Conservation (phyloP, 2,888 invertebrate genomes). For the Deilephila elpenor region DNA sequence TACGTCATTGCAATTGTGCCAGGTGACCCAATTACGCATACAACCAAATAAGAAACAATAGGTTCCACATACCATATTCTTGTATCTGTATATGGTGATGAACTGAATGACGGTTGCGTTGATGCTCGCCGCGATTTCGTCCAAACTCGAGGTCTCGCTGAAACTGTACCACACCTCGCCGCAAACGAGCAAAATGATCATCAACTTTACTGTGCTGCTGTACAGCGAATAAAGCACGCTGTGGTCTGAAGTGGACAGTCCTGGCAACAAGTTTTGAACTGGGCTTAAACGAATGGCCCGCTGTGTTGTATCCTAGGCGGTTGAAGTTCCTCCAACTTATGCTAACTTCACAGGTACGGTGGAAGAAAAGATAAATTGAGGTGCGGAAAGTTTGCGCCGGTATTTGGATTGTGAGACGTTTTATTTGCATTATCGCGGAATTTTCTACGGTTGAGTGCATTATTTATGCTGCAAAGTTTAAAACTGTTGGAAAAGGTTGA, state of each 20-base stretch:
- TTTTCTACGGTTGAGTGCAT: neutral
- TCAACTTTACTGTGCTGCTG: conserved; percentile 54
- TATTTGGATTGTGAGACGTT: neutral
- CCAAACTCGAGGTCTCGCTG: conserved; percentile 53
- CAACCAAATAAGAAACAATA: conserved; percentile 28
- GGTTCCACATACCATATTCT: conserved; percentile 61
- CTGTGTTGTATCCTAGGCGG: conserved; percentile 26
- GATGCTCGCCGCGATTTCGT: conserved; percentile 57
- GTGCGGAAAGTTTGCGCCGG: conserved; percentile 30
- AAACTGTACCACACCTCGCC: conserved; percentile 63
- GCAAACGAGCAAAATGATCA: conserved; percentile 53
- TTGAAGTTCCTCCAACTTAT: conserved; percentile 37
- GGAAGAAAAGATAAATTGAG: conserved; percentile 36
- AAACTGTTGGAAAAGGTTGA: neutral
- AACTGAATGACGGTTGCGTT: conserved; percentile 63
- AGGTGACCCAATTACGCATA: conserved; percentile 17
- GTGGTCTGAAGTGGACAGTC: conserved; percentile 55
- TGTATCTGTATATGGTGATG: conserved; percentile 63
- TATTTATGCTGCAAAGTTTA: neutral
- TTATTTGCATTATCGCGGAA: conserved; percentile 8
- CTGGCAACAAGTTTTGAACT: conserved; percentile 45
- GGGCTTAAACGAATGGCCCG: conserved; percentile 32
- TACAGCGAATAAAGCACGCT: conserved; percentile 56
- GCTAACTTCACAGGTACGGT: conserved; percentile 36
- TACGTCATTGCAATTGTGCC: conserved; percentile 2